Conservation (phyloP, 2,888 invertebrate genomes). For the Steromphala cineraria region DNA sequence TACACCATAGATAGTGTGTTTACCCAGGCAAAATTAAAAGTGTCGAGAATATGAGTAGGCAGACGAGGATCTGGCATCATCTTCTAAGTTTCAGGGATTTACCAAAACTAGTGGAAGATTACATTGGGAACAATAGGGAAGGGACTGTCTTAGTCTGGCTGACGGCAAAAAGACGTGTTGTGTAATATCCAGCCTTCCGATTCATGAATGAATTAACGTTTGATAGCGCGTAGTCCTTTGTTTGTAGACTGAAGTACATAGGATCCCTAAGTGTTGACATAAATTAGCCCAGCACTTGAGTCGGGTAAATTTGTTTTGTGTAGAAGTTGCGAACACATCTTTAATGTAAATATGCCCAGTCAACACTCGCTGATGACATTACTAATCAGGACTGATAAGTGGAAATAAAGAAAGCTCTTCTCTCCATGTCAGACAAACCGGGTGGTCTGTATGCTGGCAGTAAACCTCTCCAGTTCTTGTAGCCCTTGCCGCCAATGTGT, state of each 20-base stretch:
- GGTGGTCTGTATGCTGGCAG: background rate
- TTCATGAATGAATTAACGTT: constrained; percentile 17
- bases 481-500: background rate
- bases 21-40: constrained; percentile 22
- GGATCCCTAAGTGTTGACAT: constrained; percentile 23
- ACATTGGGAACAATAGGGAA: background rate
- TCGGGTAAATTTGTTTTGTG: constrained; percentile 30
- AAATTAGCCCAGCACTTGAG: constrained; percentile 27
- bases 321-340: constrained; percentile 27
- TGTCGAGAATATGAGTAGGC: background rate
- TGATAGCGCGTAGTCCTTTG: constrained; percentile 16
- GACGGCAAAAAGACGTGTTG: background rate
- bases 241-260: constrained; percentile 25
- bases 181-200: background rate
- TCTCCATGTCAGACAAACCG: background rate
- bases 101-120: background rate
- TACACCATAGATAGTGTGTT: constrained; percentile 9
- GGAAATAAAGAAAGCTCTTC: background rate
- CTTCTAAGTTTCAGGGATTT: constrained; percentile 15
- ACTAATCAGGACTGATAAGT: constrained; percentile 26
- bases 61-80: background rate
- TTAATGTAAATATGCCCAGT: constrained; percentile 25
- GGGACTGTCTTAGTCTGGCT: background rate
- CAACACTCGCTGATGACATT: constrained; percentile 26
- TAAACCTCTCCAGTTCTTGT: background rate